Conservation (phyloP, 53 echinoderm and acorn worm genomes). For the Pentamera pediparva region DNA sequence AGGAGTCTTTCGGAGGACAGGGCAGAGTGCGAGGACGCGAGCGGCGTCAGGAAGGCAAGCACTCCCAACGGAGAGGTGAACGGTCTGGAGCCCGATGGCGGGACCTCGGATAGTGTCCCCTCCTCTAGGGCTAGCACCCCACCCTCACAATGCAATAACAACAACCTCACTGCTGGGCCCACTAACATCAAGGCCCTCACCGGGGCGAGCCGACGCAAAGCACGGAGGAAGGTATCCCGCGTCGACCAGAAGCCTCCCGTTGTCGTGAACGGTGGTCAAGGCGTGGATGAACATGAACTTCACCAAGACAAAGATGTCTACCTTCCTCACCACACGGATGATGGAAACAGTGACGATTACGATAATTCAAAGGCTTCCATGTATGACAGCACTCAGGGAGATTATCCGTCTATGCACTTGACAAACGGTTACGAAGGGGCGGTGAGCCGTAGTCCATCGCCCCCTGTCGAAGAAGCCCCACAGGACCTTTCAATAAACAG, state of each 20-base stretch:
- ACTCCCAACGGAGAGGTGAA: background rate
- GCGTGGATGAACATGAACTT: too few species aligned
- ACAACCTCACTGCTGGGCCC: too few species aligned
- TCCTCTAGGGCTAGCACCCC: conserved; percentile 34
- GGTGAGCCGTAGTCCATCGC: background rate
- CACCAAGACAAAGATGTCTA: too few species aligned
- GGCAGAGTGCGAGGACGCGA: background rate
- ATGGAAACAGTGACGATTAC: background rate
- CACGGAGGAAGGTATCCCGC: conserved; percentile 50
- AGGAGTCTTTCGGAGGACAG: conserved; percentile 15
- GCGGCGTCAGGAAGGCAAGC: background rate
- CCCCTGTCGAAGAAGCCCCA: background rate
- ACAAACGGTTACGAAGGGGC: background rate
- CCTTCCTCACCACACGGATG: too few species aligned
- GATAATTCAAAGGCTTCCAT: conserved; percentile 18
- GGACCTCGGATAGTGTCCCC: conserved; percentile 17
- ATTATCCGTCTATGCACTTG: conserved; percentile 9
- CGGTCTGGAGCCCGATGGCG: conserved; percentile 14
- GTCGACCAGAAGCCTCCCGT: conserved; percentile 14
- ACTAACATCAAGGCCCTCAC: conserved; percentile 54
- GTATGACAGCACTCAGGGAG: conserved; percentile 18
- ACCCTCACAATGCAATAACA: conserved; percentile 35
- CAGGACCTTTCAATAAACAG: conserved; percentile 23
- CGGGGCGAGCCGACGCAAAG: conserved; percentile 83
- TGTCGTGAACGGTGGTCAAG: background rate